A percentile compares a stretch with the other conserved stretches of the same genome.
These are phyloP conservation scores for Tethea ocularis DNA, from an alignment of 2,888 invertebrate genomes.

Conservation along the genomic window DNA sequence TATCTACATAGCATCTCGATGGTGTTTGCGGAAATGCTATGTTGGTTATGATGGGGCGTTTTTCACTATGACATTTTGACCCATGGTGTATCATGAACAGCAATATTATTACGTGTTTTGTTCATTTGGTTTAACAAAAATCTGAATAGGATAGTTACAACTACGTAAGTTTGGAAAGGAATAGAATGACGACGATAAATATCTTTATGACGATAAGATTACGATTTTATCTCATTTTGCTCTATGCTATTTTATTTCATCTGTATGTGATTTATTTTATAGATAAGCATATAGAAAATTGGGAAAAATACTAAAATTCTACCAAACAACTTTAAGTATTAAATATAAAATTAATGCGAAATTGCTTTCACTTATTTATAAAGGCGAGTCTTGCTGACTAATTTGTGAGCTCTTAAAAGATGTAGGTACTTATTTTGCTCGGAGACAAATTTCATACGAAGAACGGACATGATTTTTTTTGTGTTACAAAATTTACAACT, in stretches of 20 bases:
- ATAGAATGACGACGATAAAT: neutral
- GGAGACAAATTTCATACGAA: constrained; percentile 20
- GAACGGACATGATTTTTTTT: constrained; percentile 23
- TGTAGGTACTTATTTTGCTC: constrained; percentile 35
- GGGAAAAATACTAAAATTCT: constrained; percentile 24
- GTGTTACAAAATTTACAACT: constrained; percentile 57
- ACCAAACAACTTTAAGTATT: constrained; percentile 32
- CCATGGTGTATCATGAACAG: constrained; percentile 25
- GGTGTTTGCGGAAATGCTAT: constrained; percentile 49
- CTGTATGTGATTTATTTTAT: neutral
- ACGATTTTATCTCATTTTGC: neutral
- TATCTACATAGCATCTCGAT: constrained; percentile 38
- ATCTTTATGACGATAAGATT: neutral
- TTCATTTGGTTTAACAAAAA: neutral
- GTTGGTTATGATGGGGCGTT: constrained; percentile 52
- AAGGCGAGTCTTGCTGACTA: constrained; percentile 42
- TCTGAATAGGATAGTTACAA: neutral
- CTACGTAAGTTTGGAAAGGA: neutral
- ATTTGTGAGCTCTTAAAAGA: constrained; percentile 54
- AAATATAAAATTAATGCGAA: constrained; percentile 50
- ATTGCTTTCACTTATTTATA: constrained; percentile 38
- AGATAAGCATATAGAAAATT: constrained; percentile 13
- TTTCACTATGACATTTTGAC: constrained; percentile 49
- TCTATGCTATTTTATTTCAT: neutral
- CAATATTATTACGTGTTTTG: neutral